Conservation (phyloP, 1,140 invertebrate genomes). For the Diplogasteroides magnus region DNA sequence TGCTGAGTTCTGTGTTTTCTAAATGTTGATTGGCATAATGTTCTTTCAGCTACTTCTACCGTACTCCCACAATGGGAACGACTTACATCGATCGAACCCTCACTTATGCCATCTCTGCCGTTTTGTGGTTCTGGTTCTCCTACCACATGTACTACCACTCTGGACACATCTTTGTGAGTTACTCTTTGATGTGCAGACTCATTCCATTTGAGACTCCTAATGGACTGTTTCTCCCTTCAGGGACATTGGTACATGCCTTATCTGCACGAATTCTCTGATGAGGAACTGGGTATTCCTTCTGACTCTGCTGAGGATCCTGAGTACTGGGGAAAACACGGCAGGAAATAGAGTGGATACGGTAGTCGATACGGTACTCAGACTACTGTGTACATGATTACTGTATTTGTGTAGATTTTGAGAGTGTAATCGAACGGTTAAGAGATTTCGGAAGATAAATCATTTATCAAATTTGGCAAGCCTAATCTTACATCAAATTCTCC, state of each 20-base stretch:
- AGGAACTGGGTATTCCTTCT: constrained; percentile 52
- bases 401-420: no score
- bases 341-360: constrained; percentile 45
- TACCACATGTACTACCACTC: constrained; percentile 49
- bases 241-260: constrained; percentile 53
- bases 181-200: background rate
- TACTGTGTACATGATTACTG: no score
- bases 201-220: background rate
- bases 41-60: constrained; percentile 22
- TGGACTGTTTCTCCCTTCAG: constrained; percentile 35
- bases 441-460: no score
- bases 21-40: background rate
- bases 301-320: constrained; percentile 52
- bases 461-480: no score
- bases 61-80: constrained; percentile 33
- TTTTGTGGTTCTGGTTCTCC: constrained; percentile 41
- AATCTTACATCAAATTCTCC: no score
- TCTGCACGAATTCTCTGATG: constrained; percentile 47
- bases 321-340: constrained; percentile 52
- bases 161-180: constrained; percentile 39
- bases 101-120: constrained; percentile 28
- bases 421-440: no score
- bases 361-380: no score
- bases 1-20: no score
- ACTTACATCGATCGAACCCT: constrained; percentile 34